Percentiles rank a stretch among this genome's conserved stretches.
These are phyloP conservation scores for Callitettix versicolor DNA, from an alignment of 1,140 invertebrate genomes.

Conservation along the genomic window DNA sequence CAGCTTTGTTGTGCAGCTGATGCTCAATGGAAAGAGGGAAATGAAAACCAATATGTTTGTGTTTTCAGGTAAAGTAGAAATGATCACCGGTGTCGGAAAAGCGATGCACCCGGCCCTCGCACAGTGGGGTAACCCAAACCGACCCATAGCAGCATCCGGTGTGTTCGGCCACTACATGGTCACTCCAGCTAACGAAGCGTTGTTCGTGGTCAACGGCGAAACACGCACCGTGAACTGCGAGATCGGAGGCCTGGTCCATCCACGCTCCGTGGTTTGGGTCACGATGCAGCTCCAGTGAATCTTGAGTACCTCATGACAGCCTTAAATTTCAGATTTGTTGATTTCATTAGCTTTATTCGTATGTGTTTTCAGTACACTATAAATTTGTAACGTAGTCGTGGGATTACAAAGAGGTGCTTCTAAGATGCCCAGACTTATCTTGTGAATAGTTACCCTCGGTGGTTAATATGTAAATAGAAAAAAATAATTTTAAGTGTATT, in stretches of 20 bases:
- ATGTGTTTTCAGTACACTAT: constrained; percentile 1
- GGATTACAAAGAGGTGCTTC: not conserved
- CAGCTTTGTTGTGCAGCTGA: no score
- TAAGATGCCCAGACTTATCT: not conserved
- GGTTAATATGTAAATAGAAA: no score
- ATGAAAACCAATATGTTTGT: no score
- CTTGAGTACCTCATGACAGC: not conserved
- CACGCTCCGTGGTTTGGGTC: constrained; percentile 55
- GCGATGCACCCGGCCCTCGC: constrained; percentile 44
- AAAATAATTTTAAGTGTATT: no score
- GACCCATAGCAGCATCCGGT: constrained; percentile 55
- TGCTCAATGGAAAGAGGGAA: no score
- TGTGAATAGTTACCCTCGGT: no score
- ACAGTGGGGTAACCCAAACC: constrained; percentile 55
- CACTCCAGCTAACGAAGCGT: constrained; percentile 56
- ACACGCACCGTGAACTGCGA: constrained; percentile 67
- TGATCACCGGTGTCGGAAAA: constrained; percentile 61
- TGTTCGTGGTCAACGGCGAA: constrained; percentile 64
- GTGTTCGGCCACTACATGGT: constrained; percentile 67
- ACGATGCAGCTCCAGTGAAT: constrained; percentile 31
- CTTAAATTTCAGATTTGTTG: not conserved
- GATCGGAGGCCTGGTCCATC: constrained; percentile 55
- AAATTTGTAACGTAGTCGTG: not conserved
- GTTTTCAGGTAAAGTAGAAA: constrained; percentile 61
- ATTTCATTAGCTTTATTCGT: not conserved